phyloP scores from a whole-genome alignment of 2,113 vertebrate species.

The Puffinus mauretanicus region DNA sequence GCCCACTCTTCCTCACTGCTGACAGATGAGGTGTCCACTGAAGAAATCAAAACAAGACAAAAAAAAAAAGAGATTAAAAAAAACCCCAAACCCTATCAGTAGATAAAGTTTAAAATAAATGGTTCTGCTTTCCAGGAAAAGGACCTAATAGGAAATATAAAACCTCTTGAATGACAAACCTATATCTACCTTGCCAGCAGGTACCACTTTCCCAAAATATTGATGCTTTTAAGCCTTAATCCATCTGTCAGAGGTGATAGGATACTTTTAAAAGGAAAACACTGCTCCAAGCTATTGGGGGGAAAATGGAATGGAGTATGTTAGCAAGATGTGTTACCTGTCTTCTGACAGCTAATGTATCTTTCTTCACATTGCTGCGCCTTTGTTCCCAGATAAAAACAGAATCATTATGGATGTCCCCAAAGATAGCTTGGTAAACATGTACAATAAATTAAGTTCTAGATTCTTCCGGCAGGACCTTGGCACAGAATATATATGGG shows the following conservation, averaged over 20 bases:
- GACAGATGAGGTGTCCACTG: neutral
- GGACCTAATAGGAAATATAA: slow-evolving; percentile 25
- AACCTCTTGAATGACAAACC: slow-evolving; percentile 49
- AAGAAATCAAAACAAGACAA: neutral
- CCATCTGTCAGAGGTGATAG: slow-evolving; percentile 58
- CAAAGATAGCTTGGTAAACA: slow-evolving; percentile 49
- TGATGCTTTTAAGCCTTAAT: slow-evolving; percentile 60
- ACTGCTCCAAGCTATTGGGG: slow-evolving; percentile 3
- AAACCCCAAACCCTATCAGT: neutral
- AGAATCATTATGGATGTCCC: slow-evolving; percentile 54
- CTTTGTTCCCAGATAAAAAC: slow-evolving; percentile 55
- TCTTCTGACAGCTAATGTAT: slow-evolving; percentile 52
- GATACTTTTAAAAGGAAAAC: slow-evolving; percentile 59
- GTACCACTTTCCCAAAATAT: slow-evolving; percentile 52
- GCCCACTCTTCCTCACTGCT: neutral
- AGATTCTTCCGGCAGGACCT: neutral
- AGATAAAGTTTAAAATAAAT: slow-evolving; percentile 43
- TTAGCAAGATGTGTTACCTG: slow-evolving; percentile 61
- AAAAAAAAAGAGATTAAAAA: too few relatives aligned
- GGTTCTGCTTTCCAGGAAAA: slow-evolving; percentile 9
- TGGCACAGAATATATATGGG: neutral
- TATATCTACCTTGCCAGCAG: neutral
- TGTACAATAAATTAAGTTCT: slow-evolving; percentile 34
- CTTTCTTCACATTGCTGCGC: slow-evolving; percentile 5
- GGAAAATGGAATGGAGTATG: slow-evolving; percentile 22